These are phyloP conservation scores for Araneus ventricosus DNA, from an alignment of 1,140 invertebrate species.

Conservation along the genomic window DNA sequence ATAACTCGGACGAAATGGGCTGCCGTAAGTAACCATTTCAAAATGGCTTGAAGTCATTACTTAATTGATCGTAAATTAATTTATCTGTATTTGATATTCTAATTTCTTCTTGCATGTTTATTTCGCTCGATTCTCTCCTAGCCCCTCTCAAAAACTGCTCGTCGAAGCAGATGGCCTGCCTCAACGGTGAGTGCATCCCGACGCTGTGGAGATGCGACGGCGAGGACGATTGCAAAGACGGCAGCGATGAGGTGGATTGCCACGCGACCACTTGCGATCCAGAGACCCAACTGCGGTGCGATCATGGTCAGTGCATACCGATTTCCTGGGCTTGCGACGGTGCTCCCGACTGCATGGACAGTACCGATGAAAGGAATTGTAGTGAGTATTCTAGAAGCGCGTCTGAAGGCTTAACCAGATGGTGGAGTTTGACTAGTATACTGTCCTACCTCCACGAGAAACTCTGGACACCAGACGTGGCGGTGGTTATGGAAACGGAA, in stretches of 20 bases:
- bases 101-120: not conserved
- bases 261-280: constrained; percentile 76
- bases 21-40: constrained; percentile 80
- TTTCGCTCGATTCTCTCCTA: constrained; percentile 53
- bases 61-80: not conserved
- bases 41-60: not conserved
- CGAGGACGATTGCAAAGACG: constrained; percentile 82
- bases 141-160: not conserved
- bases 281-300: constrained; percentile 83
- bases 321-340: constrained; percentile 75
- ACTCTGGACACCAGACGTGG: no score
- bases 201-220: constrained; percentile 79
- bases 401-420: no score
- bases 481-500: no score
- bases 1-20: constrained; percentile 79
- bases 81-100: not conserved
- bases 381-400: no score
- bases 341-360: constrained; percentile 74
- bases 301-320: constrained; percentile 84
- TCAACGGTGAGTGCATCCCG: constrained; percentile 79
- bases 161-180: constrained; percentile 47
- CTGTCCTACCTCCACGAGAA: no score
- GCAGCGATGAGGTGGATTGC: constrained; percentile 81
- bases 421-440: no score
- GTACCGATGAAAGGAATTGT: constrained; percentile 71